Conservation (phyloP, 2,888 invertebrate species). For the Zele albiditarsus region DNA sequence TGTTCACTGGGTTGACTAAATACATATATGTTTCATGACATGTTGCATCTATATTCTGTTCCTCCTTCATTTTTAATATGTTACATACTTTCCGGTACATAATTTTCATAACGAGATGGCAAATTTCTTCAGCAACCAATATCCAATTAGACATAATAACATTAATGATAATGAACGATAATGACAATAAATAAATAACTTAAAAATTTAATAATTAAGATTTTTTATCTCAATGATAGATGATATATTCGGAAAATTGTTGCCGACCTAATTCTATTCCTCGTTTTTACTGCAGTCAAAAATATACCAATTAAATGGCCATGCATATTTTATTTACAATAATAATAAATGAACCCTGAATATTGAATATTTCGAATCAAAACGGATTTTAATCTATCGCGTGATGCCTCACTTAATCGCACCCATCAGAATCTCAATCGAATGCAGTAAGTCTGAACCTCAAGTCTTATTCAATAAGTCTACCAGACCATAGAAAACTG, state of each 20-base stretch:
- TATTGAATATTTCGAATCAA: not conserved
- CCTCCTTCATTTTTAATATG: not conserved
- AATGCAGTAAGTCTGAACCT: not conserved
- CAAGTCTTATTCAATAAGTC: slow-evolving; percentile 17
- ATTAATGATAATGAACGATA: slow-evolving; percentile 39
- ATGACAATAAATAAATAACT: slow-evolving; percentile 52
- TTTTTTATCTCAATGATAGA: slow-evolving; percentile 24
- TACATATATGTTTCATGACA: not conserved
- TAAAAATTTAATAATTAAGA: slow-evolving; percentile 42
- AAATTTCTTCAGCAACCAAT: not conserved
- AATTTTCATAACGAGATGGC: slow-evolving; percentile 1
- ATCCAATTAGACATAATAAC: slow-evolving; percentile 31
- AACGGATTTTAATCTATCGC: not conserved
- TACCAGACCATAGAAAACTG: slow-evolving; percentile 24
- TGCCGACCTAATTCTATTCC: not conserved
- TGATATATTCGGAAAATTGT: slow-evolving; percentile 4
- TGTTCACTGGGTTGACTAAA: not conserved
- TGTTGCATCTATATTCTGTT: not conserved
- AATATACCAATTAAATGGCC: not conserved
- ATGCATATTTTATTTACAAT: slow-evolving; percentile 18
- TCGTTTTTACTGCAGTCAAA: not conserved
- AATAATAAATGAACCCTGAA: slow-evolving; percentile 10
- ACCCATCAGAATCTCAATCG: not conserved
- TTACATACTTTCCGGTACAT: not conserved
- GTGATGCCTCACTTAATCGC: not conserved